Evolutionary conservation across 2,797 vertebrate genomes (phyloP).

Genomic region (Pangasius sanitwongsei): DNA sequence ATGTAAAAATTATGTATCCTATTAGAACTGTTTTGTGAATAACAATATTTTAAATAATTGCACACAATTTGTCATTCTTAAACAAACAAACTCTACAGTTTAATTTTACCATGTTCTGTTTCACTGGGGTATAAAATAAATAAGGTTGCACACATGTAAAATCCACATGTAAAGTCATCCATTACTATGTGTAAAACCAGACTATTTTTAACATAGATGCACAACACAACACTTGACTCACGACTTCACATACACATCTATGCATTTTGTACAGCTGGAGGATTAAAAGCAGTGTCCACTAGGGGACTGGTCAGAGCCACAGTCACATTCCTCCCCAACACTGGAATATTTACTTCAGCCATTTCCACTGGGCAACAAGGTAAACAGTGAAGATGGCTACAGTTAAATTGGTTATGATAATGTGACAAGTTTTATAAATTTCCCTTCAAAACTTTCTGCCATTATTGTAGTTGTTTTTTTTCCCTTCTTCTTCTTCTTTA

Average conservation of each 20-base stretch:
- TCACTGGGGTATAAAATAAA: background rate
- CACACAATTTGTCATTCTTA: background rate
- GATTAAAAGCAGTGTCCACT: background rate
- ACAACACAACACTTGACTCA: background rate
- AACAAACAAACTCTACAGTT: background rate
- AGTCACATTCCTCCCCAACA: background rate
- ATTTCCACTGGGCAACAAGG: background rate
- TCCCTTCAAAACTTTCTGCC: background rate
- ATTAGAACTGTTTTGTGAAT: background rate
- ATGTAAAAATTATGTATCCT: background rate
- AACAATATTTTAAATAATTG: background rate
- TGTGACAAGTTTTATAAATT: background rate
- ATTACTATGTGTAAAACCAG: background rate
- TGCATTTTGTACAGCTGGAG: background rate
- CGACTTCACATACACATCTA: background rate
- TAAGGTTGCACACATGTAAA: background rate
- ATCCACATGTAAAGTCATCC: background rate
- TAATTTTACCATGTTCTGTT: background rate
- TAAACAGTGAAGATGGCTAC: background rate
- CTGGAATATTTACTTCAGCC: background rate
- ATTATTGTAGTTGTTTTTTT: background rate
- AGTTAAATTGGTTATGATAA: background rate
- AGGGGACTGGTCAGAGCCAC: background rate
- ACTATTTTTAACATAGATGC: background rate
- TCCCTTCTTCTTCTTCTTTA: background rate